These are phyloP conservation scores for Urocitellus parryii DNA, from an alignment of 2,113 vertebrate genomes.

Conservation along the genomic window DNA sequence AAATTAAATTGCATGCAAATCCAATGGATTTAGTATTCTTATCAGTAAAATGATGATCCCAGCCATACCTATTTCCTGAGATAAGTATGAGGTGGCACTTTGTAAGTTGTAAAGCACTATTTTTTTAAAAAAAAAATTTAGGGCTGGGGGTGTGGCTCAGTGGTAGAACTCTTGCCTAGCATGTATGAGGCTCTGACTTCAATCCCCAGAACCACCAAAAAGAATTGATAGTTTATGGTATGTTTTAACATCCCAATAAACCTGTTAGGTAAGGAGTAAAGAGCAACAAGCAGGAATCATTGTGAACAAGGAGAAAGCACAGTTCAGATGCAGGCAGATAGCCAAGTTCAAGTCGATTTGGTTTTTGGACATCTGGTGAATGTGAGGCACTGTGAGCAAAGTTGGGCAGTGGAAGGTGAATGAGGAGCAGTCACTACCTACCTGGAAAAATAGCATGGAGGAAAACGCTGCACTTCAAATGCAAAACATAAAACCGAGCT, in stretches of 20 bases:
- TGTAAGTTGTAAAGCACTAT: background rate
- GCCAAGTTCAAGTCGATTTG: background rate
- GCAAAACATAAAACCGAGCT: constrained; percentile 27
- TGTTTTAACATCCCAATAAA: background rate
- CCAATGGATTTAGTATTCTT: constrained; percentile 48
- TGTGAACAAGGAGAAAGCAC: background rate
- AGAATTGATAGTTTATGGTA: background rate
- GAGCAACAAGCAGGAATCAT: background rate
- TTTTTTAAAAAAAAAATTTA: background rate
- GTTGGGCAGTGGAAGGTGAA: background rate
- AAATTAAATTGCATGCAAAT: constrained; percentile 46
- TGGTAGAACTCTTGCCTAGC: background rate
- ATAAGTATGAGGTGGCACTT: background rate
- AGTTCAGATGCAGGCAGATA: background rate
- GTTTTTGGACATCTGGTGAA: background rate
- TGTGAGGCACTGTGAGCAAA: background rate
- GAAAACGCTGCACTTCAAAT: constrained; percentile 8
- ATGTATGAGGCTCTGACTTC: background rate
- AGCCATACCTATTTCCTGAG: background rate
- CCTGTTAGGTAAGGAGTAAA: background rate
- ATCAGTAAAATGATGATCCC: background rate
- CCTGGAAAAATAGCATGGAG: background rate
- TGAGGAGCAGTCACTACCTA: background rate
- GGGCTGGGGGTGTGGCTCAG: too few relatives aligned
- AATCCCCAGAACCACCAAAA: background rate